Conservation (phyloP, 2,888 invertebrate species). For the Drymonia ruficornis region DNA sequence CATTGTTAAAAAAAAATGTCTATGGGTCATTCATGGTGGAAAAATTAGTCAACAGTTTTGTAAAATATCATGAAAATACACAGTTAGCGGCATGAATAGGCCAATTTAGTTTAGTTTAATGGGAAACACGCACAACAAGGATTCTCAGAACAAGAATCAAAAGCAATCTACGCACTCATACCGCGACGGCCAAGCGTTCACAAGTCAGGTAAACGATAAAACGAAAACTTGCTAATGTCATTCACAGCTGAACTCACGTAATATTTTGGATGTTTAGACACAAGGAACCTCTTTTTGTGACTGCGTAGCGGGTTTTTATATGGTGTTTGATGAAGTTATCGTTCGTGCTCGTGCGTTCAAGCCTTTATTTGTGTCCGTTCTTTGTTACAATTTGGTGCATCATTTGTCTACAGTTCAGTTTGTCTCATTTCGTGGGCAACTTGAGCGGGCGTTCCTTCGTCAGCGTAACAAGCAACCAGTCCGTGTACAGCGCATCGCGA, state of each 20-base stretch:
- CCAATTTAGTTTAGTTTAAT: slow-evolving; percentile 62
- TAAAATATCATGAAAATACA: slow-evolving; percentile 41
- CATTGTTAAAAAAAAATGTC: slow-evolving; percentile 14
- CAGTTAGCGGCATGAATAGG: slow-evolving; percentile 33
- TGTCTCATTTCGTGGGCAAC: slow-evolving; percentile 85
- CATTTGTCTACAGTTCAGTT: slow-evolving; percentile 79
- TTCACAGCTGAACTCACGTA: slow-evolving; percentile 81
- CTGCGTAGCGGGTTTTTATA: slow-evolving; percentile 45
- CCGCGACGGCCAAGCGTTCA: slow-evolving; percentile 71
- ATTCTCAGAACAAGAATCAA: slow-evolving; percentile 56
- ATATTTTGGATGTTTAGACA: slow-evolving; percentile 62
- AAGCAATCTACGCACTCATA: slow-evolving; percentile 61
- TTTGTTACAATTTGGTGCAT: slow-evolving; percentile 47
- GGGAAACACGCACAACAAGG: slow-evolving; percentile 78
- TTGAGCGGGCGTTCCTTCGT: slow-evolving; percentile 85
- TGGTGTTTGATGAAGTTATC: slow-evolving; percentile 30
- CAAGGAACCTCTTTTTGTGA: slow-evolving; percentile 51
- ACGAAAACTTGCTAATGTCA: slow-evolving; percentile 82
- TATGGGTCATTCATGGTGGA: slow-evolving; percentile 60
- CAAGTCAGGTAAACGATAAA: slow-evolving; percentile 76
- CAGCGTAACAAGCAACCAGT: slow-evolving; percentile 85
- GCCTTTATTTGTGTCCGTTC: slow-evolving; percentile 40
- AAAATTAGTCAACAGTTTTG: slow-evolving; percentile 47
- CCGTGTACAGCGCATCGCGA: slow-evolving; percentile 85
- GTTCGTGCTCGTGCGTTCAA: slow-evolving; percentile 21